These are phyloP conservation scores for Pogona vitticeps DNA, from an alignment of 2,113 vertebrate genomes.

Conservation along the genomic window DNA sequence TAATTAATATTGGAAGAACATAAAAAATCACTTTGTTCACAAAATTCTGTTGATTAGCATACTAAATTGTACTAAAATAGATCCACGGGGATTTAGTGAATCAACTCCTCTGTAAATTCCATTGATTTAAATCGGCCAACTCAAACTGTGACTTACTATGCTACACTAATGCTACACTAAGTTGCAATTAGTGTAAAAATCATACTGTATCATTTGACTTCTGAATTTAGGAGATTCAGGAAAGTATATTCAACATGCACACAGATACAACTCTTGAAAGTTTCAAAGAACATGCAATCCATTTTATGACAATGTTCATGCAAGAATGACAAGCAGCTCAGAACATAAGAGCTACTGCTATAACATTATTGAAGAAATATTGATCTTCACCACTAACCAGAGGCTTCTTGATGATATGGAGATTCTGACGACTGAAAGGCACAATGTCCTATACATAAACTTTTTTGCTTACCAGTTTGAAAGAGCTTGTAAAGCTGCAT, in stretches of 20 bases:
- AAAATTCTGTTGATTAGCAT: too few relatives aligned
- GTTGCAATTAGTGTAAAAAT: too few relatives aligned
- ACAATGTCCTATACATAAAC: background rate
- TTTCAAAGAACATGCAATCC: background rate
- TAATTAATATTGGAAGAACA: background rate
- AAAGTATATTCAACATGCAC: background rate
- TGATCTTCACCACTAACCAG: background rate
- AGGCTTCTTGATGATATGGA: background rate
- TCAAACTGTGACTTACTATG: too few relatives aligned
- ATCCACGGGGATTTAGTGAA: too few relatives aligned
- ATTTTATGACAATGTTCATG: background rate
- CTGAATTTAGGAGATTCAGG: too few relatives aligned
- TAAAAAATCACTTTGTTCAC: background rate
- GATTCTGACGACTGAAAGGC: background rate
- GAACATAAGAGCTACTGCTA: background rate
- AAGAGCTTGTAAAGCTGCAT: conserved; percentile 96
- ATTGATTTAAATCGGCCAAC: too few relatives aligned
- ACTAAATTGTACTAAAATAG: too few relatives aligned
- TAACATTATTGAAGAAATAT: background rate
- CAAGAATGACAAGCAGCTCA: background rate
- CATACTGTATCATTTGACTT: background rate
- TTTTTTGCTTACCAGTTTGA: conserved; percentile 91
- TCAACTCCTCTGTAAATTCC: too few relatives aligned
- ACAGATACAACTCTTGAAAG: background rate
- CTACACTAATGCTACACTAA: too few relatives aligned